Evolutionary conservation across 1,140 invertebrate species (phyloP).

Genomic region (Ceratina japonica): DNA sequence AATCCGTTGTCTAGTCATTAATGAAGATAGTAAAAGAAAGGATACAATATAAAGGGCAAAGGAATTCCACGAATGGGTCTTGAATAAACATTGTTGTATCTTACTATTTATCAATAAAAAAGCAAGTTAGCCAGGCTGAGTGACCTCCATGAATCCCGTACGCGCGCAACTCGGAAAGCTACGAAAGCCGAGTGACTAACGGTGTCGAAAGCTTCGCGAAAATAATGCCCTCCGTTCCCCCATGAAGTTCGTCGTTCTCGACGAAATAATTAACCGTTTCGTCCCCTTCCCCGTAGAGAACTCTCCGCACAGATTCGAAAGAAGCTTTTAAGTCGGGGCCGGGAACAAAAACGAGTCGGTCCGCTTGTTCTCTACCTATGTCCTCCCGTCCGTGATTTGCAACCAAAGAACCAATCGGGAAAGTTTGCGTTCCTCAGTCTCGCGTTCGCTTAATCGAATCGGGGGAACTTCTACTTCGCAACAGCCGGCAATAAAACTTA

Average conservation of each 20-base stretch:
- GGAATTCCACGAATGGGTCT: no score
- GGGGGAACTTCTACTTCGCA: not conserved
- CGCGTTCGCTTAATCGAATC: constrained; percentile 3
- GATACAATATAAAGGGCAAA: no score
- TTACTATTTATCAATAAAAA: no score
- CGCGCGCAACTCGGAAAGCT: constrained; percentile 11
- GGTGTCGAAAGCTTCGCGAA: constrained; percentile 20
- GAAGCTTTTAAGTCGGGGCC: not conserved
- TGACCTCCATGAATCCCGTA: no score
- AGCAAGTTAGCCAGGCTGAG: no score
- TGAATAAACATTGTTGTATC: no score
- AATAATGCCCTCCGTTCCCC: not conserved
- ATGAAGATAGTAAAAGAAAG: no score
- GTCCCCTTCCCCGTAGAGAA: not conserved
- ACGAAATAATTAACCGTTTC: constrained; percentile 47
- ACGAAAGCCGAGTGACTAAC: not conserved
- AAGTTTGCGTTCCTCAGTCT: not conserved
- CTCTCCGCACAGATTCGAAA: not conserved
- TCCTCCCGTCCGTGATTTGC: not conserved
- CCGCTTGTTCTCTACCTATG: not conserved
- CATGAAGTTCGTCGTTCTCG: not conserved
- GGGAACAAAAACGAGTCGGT: not conserved
- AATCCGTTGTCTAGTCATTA: no score
- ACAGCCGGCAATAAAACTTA: not conserved
- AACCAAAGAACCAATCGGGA: not conserved